Conservation (phyloP, 1,140 invertebrate species). For the Drosophila miranda region DNA sequence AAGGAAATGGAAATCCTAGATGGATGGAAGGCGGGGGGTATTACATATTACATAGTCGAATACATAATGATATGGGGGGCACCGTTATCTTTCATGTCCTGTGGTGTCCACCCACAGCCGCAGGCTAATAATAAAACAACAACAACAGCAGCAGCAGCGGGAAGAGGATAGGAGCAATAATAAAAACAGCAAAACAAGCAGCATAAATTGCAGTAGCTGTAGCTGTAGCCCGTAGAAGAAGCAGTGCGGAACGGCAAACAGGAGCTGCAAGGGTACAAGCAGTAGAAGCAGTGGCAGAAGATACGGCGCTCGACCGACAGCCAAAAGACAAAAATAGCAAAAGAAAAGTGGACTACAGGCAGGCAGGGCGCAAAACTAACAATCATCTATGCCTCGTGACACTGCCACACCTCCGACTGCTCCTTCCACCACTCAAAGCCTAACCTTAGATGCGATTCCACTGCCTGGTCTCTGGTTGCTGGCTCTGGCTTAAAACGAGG, state of each 20-base stretch:
- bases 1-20: constrained; percentile 2
- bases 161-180: neutral
- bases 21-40: constrained; percentile 4
- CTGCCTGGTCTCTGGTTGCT: constrained; percentile 18
- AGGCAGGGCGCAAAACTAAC: constrained; percentile 33
- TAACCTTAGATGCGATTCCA: constrained; percentile 18
- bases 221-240: constrained; percentile 1
- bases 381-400: constrained; percentile 18
- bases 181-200: constrained; percentile 33
- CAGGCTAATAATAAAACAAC: constrained; percentile 47
- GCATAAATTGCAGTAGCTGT: constrained; percentile 44
- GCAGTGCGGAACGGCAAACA: too few species aligned
- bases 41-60: constrained; percentile 3
- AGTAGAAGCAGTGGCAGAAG: neutral
- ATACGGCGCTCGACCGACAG: too few species aligned
- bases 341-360: constrained; percentile 28
- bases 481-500: constrained; percentile 70
- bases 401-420: neutral
- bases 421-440: constrained; percentile 4
- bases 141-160: constrained; percentile 21
- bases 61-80: constrained; percentile 17
- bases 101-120: constrained; percentile 67
- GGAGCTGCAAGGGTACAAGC: too few species aligned
- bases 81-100: constrained; percentile 44
- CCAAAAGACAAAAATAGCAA: constrained; percentile 43